These are phyloP conservation scores for Toxotes chatareus DNA, from an alignment of 2,113 vertebrate genomes.

Conservation along the genomic window DNA sequence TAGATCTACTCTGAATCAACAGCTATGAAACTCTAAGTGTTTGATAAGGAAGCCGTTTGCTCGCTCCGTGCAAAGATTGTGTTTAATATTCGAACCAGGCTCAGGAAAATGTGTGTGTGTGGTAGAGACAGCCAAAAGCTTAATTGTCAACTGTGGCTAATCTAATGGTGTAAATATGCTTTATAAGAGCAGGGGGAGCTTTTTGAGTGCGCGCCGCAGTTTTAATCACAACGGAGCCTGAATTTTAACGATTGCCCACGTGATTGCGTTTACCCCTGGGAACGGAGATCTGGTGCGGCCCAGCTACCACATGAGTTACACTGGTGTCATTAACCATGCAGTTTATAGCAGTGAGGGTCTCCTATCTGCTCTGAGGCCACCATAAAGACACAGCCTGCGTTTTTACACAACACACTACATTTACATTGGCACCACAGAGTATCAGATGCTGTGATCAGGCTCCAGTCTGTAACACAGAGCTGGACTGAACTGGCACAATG, in stretches of 20 bases:
- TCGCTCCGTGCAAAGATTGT: slow-evolving; percentile 42
- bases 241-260: slow-evolving; percentile 47
- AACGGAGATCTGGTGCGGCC: slow-evolving; percentile 47
- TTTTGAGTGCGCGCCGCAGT: slow-evolving; percentile 53
- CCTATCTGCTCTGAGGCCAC: slow-evolving; percentile 44
- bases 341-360: slow-evolving; percentile 47
- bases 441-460: slow-evolving; percentile 59
- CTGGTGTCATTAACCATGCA: slow-evolving; percentile 58
- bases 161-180: slow-evolving; percentile 67
- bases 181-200: slow-evolving; percentile 50
- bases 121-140: slow-evolving; percentile 36
- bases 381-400: slow-evolving; percentile 28
- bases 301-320: slow-evolving; percentile 50
- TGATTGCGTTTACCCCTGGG: slow-evolving; percentile 46
- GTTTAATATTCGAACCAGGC: slow-evolving; percentile 30
- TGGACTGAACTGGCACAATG: slow-evolving; percentile 27
- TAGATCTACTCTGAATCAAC: slow-evolving; percentile 14
- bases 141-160: slow-evolving; percentile 73
- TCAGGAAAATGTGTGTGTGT: slow-evolving; percentile 39
- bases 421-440: slow-evolving; percentile 54
- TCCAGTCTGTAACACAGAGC: slow-evolving; percentile 41
- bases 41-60: slow-evolving; percentile 23
- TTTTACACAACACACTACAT: slow-evolving; percentile 62
- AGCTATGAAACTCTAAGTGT: slow-evolving; percentile 6
- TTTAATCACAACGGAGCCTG: slow-evolving; percentile 58